Conservation (phyloP, 2,113 vertebrate genomes). For the Syngnathus typhle region DNA sequence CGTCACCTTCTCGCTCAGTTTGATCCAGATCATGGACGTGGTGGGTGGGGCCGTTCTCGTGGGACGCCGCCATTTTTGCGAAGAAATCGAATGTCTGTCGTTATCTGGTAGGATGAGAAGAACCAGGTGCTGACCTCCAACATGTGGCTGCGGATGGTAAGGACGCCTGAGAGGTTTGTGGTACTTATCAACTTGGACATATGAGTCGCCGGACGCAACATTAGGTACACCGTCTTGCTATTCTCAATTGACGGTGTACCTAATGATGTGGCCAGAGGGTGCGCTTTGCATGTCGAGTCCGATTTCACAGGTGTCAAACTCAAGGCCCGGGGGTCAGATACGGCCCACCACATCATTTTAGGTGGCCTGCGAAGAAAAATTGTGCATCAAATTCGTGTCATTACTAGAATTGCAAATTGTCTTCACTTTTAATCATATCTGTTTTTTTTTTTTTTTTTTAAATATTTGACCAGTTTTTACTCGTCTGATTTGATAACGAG, state of each 20-base stretch:
- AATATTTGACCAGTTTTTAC: too few relatives aligned
- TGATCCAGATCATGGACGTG: constrained; percentile 81
- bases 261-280: neutral
- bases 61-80: neutral
- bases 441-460: too few relatives aligned
- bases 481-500: too few relatives aligned
- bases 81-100: too few relatives aligned
- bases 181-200: neutral
- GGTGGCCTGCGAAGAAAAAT: too few relatives aligned
- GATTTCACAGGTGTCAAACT: neutral
- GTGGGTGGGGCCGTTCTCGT: constrained; percentile 40
- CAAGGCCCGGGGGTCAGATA: too few relatives aligned
- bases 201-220: neutral
- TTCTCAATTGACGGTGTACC: neutral
- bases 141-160: constrained; percentile 79
- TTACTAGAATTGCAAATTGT: too few relatives aligned
- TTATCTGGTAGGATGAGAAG: constrained; percentile 71
- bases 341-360: too few relatives aligned
- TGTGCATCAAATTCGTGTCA: too few relatives aligned
- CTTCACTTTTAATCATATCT: too few relatives aligned
- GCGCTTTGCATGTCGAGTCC: neutral
- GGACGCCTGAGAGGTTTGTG: constrained; percentile 16
- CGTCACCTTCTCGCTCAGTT: constrained; percentile 67
- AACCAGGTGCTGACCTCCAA: constrained; percentile 77
- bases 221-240: neutral